A percentile compares a stretch with the other conserved stretches of the same genome.
These are phyloP conservation scores for Sebastolobus altivelis DNA, from an alignment of 2,797 vertebrate species.

Conservation along the genomic window DNA sequence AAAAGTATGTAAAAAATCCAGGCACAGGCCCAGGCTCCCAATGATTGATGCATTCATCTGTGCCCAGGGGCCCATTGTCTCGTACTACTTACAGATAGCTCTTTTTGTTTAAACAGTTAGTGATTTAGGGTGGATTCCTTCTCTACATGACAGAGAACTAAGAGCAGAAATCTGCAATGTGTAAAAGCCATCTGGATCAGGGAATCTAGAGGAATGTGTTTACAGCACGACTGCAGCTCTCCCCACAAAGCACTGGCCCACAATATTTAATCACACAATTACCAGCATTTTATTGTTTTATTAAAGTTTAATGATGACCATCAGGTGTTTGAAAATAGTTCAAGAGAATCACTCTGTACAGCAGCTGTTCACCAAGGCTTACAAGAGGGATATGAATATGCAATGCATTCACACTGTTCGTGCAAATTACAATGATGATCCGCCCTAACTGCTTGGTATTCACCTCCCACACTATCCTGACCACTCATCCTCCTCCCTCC, in stretches of 20 bases:
- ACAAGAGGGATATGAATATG: constrained; percentile 35
- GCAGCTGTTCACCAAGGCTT: constrained; percentile 50
- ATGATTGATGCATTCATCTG: not conserved
- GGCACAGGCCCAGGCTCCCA: not conserved
- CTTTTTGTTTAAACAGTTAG: not conserved
- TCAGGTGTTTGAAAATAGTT: constrained; percentile 38
- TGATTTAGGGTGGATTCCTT: not conserved
- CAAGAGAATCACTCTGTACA: constrained; percentile 28
- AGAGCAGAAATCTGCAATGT: not conserved
- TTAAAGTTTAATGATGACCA: constrained; percentile 50
- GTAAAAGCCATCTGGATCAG: not conserved
- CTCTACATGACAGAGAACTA: not conserved
- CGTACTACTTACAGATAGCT: not conserved
- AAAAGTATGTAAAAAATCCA: not conserved
- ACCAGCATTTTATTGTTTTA: constrained; percentile 42
- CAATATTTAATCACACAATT: constrained; percentile 35
- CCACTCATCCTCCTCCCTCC: constrained; percentile 17
- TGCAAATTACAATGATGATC: constrained; percentile 55
- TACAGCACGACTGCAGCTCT: not conserved
- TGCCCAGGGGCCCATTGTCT: not conserved
- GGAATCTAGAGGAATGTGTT: constrained; percentile 1
- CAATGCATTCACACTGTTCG: constrained; percentile 23
- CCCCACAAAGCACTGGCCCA: not conserved
- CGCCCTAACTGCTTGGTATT: constrained; percentile 36
- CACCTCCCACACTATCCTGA: constrained; percentile 27